Percentiles rank a stretch among this genome's conserved stretches.
phyloP scores from a whole-genome alignment of 2,888 invertebrate genomes.

The Rotaria magnacalcarata region DNA sequence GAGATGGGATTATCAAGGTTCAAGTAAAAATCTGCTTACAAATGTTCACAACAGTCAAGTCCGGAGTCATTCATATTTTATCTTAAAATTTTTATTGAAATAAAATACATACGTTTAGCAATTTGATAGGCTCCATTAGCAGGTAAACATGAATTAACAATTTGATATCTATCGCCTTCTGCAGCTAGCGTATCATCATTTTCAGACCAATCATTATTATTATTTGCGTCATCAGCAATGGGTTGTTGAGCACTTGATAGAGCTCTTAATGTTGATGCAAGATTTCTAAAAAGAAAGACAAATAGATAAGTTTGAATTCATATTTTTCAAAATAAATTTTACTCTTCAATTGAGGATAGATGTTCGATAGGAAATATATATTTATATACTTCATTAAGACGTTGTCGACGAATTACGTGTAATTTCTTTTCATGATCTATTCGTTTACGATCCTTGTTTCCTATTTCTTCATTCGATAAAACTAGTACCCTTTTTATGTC shows the following conservation, averaged over 20 bases:
- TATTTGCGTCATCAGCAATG: slow-evolving; percentile 67
- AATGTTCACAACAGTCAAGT: too few species aligned
- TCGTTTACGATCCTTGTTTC: too few species aligned
- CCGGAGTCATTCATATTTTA: too few species aligned
- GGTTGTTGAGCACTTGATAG: slow-evolving; percentile 61
- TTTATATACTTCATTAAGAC: slow-evolving; percentile 48
- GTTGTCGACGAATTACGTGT: slow-evolving; percentile 47
- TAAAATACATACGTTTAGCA: background rate
- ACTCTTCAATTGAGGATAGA: slow-evolving; percentile 49
- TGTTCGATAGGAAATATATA: slow-evolving; percentile 51
- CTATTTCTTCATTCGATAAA: background rate
- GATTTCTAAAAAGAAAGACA: background rate
- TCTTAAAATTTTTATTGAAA: too few species aligned
- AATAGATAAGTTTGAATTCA: too few species aligned
- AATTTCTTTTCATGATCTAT: slow-evolving; percentile 47
- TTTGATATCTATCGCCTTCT: slow-evolving; percentile 69
- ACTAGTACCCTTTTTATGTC: background rate
- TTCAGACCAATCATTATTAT: background rate
- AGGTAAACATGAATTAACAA: slow-evolving; percentile 78
- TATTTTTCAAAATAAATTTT: background rate
- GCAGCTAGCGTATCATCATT: slow-evolving; percentile 64
- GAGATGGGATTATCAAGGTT: too few species aligned
- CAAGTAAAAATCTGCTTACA: too few species aligned
- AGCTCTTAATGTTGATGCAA: slow-evolving; percentile 28
- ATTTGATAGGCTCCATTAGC: slow-evolving; percentile 72